A percentile compares a stretch with the other conserved stretches of the same genome.
phyloP scores from a whole-genome alignment of 1,140 invertebrate species.

The Megalopta genalis region DNA sequence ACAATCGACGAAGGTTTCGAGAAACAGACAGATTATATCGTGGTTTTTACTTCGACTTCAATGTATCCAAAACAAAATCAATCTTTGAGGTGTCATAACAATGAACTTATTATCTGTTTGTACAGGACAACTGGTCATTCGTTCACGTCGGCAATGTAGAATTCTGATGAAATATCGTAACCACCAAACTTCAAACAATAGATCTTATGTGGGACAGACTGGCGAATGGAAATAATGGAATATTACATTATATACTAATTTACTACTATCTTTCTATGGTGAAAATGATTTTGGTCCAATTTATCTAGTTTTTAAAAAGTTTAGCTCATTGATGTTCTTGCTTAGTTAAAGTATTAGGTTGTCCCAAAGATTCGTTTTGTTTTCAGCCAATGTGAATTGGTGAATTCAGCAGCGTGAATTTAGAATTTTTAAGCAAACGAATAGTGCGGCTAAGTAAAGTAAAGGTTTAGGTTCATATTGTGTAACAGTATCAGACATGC shows the following conservation, averaged over 20 bases:
- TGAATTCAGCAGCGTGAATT: too few species aligned
- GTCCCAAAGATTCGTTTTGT: neutral
- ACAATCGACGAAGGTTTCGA: neutral
- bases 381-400: too few species aligned
- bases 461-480: too few species aligned
- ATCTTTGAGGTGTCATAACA: neutral
- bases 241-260: too few species aligned
- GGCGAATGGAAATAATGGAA: neutral
- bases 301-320: too few species aligned
- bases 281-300: too few species aligned
- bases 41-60: neutral
- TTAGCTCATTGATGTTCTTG: too few species aligned
- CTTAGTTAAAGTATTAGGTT: too few species aligned
- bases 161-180: neutral
- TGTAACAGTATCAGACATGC: too few species aligned
- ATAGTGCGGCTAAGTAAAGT: too few species aligned
- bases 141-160: conserved; percentile 12
- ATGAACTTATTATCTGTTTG: neutral
- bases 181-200: neutral
- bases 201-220: neutral
- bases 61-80: conserved; percentile 4
- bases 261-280: too few species aligned
- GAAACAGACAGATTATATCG: neutral
- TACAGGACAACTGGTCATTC: neutral
- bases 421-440: too few species aligned